These are phyloP conservation scores for Rhabdomys pumilio DNA, from an alignment of 2,797 vertebrate species.

Conservation along the genomic window DNA sequence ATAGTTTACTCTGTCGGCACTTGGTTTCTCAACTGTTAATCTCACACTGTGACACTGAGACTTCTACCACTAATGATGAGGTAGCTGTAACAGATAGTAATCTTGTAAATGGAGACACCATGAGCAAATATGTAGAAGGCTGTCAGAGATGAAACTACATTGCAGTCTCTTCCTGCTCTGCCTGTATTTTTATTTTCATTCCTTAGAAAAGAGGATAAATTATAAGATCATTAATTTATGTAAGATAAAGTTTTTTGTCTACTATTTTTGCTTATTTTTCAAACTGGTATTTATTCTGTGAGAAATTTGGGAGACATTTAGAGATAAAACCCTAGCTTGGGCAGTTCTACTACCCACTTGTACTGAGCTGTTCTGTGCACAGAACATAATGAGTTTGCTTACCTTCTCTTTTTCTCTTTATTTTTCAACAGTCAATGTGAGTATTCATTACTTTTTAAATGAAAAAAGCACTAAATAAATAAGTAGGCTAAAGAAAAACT, in stretches of 20 bases:
- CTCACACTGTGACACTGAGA: slow-evolving; percentile 4
- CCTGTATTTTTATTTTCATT: slow-evolving; percentile 60
- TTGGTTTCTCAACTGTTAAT: slow-evolving; percentile 46
- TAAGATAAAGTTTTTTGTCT: slow-evolving; percentile 56
- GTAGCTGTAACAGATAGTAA: slow-evolving; percentile 12
- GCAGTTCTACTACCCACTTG: background rate
- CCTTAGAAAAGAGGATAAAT: slow-evolving; percentile 34
- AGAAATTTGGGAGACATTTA: slow-evolving; percentile 39
- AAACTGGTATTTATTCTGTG: slow-evolving; percentile 44
- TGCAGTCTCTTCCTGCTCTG: slow-evolving; percentile 1
- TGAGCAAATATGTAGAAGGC: slow-evolving; percentile 22
- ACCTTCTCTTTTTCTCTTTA: slow-evolving; percentile 34
- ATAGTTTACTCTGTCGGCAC: background rate
- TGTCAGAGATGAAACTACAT: background rate
- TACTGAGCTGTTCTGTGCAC: background rate
- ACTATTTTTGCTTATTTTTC: slow-evolving; percentile 60
- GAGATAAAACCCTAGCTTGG: background rate
- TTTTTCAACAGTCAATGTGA: slow-evolving; percentile 67
- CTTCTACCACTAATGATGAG: background rate
- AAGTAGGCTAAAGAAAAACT: slow-evolving; percentile 44
- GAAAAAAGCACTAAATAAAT: slow-evolving; percentile 34
- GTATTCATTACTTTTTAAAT: slow-evolving; percentile 54
- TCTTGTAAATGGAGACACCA: background rate
- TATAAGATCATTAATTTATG: slow-evolving; percentile 39
- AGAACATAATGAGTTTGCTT: slow-evolving; percentile 46